A percentile compares a stretch with the other conserved stretches of the same genome.
Conservation (phyloP, 2,113 vertebrate species). For the Genyomyrus donnyi region DNA sequence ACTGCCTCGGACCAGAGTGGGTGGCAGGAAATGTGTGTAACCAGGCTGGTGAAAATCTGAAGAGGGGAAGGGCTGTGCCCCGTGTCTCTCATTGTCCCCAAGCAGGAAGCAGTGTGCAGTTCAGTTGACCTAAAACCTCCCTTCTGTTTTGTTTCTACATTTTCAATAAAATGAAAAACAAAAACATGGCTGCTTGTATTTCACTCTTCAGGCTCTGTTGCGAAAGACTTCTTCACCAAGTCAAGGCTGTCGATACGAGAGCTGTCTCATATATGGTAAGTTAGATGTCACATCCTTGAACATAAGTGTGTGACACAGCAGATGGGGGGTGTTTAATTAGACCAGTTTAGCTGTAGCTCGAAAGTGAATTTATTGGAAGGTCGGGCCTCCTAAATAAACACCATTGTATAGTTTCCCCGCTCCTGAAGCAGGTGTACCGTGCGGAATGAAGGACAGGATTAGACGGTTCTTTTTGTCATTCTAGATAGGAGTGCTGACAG, state of each 20-base stretch:
- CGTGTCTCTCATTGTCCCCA: background rate
- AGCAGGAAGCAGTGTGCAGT: background rate
- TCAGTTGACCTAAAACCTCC: background rate
- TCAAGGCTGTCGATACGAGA: conserved; percentile 92
- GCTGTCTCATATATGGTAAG: conserved; percentile 94
- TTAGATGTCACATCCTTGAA: background rate
- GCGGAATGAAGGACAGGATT: background rate
- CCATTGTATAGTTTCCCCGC: background rate
- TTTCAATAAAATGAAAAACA: background rate
- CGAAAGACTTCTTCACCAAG: conserved; percentile 97
- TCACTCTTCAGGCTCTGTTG: conserved; percentile 72
- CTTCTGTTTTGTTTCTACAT: background rate
- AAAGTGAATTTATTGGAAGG: background rate
- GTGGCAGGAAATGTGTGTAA: conserved; percentile 1
- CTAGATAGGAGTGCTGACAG: background rate
- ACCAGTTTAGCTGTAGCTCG: background rate
- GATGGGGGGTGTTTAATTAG: background rate
- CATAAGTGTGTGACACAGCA: background rate
- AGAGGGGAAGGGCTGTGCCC: background rate
- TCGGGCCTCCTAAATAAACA: background rate
- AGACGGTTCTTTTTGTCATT: background rate
- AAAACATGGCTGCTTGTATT: background rate
- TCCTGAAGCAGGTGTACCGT: background rate
- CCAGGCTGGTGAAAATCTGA: background rate
- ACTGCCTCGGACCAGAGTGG: background rate